A percentile compares a stretch with the other conserved stretches of the same genome.
Conservation (phyloP, 1,140 invertebrate genomes). For the Thaumatotibia leucotreta region DNA sequence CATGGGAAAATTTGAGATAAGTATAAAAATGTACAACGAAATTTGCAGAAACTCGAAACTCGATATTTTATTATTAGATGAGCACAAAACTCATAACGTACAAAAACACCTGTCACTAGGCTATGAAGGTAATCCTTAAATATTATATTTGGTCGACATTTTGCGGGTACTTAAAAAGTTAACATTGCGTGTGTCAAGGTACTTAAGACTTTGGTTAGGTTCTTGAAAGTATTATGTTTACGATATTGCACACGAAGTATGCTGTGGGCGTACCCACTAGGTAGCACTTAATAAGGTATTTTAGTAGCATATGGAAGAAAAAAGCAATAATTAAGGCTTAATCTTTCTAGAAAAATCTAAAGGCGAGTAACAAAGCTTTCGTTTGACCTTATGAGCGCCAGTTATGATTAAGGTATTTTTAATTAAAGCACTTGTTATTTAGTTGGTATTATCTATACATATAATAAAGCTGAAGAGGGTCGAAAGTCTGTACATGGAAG, state of each 20-base stretch:
- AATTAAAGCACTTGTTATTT: too few relatives aligned
- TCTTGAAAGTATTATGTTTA: not conserved
- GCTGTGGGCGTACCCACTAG: not conserved
- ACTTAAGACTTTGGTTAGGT: not conserved
- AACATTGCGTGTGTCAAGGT: not conserved
- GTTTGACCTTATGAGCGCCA: too few relatives aligned
- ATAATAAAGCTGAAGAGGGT: too few relatives aligned
- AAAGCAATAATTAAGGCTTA: not conserved
- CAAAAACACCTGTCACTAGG: not conserved
- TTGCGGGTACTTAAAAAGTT: not conserved
- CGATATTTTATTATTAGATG: not conserved
- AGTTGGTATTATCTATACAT: too few relatives aligned
- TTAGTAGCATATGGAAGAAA: not conserved
- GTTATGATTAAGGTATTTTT: too few relatives aligned
- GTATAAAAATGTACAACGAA: not conserved
- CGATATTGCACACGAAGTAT: not conserved
- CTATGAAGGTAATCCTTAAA: not conserved
- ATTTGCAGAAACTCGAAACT: not conserved
- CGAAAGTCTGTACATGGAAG: too few relatives aligned
- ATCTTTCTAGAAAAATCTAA: not conserved
- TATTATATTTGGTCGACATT: not conserved
- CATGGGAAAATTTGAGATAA: not conserved
- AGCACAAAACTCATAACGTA: not conserved
- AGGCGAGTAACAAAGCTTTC: not conserved
- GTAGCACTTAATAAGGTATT: not conserved